A percentile compares a stretch with the other conserved stretches of the same genome.
phyloP scores from a whole-genome alignment of 1,140 invertebrate genomes.

The Drosophila miranda region DNA sequence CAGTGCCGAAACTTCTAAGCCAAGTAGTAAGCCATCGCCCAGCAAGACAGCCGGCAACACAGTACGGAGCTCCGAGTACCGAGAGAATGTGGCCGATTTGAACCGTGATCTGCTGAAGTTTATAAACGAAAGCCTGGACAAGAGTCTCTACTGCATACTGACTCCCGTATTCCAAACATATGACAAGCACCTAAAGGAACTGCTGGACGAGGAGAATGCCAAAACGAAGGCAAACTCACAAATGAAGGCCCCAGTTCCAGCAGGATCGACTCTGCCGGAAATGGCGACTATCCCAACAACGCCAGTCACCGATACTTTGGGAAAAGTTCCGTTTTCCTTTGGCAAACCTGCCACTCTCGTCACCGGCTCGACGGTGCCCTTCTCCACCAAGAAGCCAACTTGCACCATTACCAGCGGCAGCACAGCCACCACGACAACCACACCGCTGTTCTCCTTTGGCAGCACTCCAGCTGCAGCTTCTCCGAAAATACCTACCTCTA shows the following conservation, averaged over 20 bases:
- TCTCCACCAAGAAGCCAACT: constrained; percentile 36
- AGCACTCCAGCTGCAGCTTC: constrained; percentile 1
- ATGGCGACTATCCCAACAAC: not conserved
- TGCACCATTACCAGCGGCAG: constrained; percentile 59
- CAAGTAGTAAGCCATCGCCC: not conserved
- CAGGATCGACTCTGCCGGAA: constrained; percentile 5
- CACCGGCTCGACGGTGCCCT: constrained; percentile 6
- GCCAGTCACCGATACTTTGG: not conserved
- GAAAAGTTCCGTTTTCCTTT: constrained; percentile 33
- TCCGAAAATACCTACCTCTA: constrained; percentile 35
- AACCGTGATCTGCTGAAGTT: constrained; percentile 93
- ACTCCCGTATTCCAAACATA: constrained; percentile 96
- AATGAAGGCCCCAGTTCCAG: constrained; percentile 1
- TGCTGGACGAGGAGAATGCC: constrained; percentile 83
- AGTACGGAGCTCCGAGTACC: constrained; percentile 83
- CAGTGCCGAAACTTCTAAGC: not conserved
- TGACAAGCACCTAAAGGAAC: constrained; percentile 88
- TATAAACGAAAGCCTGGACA: constrained; percentile 92
- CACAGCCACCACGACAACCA: constrained; percentile 33
- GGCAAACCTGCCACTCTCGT: constrained; percentile 38
- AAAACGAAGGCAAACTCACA: constrained; percentile 17
- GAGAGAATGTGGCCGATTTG: constrained; percentile 88
- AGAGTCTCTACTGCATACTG: constrained; percentile 92
- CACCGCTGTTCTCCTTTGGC: constrained; percentile 42
- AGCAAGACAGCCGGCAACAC: constrained; percentile 34